Conservation (phyloP, 2,888 invertebrate species). For the Epinotia bilunana region DNA sequence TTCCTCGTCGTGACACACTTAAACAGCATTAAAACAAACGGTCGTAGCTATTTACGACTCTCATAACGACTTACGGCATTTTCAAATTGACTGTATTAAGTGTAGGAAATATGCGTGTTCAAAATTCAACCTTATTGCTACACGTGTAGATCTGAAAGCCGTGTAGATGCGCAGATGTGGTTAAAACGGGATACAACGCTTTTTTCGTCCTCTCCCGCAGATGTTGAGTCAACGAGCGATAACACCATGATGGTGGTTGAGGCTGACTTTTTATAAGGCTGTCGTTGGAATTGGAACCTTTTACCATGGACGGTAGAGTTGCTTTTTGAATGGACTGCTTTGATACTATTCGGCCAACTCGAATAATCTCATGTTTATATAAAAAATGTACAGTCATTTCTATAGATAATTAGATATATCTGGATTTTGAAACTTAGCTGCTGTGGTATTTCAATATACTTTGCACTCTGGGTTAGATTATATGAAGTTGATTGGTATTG, state of each 20-base stretch:
- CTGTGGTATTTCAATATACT: too few species aligned
- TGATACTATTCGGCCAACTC: too few species aligned
- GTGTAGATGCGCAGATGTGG: background rate
- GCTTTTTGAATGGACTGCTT: too few species aligned
- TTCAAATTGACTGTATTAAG: background rate
- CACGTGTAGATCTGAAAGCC: background rate
- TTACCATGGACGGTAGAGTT: too few species aligned
- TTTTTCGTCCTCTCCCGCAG: slow-evolving; percentile 37
- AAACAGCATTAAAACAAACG: background rate
- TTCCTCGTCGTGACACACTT: slow-evolving; percentile 16
- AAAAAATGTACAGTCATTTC: too few species aligned
- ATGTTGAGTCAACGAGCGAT: slow-evolving; percentile 9
- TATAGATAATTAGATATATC: too few species aligned
- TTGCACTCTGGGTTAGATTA: too few species aligned
- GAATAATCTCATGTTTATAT: too few species aligned
- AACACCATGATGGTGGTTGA: background rate
- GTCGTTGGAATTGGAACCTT: too few species aligned
- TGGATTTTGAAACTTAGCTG: too few species aligned
- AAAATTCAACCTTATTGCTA: background rate
- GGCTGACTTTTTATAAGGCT: too few species aligned
- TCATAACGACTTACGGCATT: slow-evolving; percentile 3
- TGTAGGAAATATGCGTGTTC: background rate
- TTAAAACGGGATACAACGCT: slow-evolving; percentile 26
- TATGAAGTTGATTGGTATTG: too few species aligned
- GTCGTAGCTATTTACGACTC: background rate